Evolutionary conservation across 2,113 vertebrate genomes (phyloP).

Genomic region (Anguilla japonica): DNA sequence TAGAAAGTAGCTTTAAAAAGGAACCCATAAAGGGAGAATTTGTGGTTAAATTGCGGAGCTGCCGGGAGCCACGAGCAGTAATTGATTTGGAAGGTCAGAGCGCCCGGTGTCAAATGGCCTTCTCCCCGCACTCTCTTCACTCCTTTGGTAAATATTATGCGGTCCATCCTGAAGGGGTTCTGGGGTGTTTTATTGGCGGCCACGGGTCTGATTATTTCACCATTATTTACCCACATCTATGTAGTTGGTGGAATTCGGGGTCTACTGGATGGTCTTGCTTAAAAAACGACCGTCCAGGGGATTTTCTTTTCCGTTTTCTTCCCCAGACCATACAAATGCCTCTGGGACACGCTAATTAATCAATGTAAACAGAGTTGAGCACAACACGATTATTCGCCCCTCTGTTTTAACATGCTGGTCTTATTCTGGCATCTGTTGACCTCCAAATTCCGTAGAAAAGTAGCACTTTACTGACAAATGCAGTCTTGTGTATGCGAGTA

Average conservation of each 20-base stretch:
- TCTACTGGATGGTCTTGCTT: conserved; percentile 14
- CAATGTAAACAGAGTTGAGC: conserved; percentile 33
- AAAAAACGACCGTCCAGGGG: conserved; percentile 17
- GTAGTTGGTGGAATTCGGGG: conserved; percentile 38
- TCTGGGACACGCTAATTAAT: conserved; percentile 40
- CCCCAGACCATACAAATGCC: conserved; percentile 31
- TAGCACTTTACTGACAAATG: not conserved
- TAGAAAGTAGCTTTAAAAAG: conserved; percentile 26
- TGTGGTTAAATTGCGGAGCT: conserved; percentile 41
- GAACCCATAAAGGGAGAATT: conserved; percentile 40
- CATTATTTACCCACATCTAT: conserved; percentile 51
- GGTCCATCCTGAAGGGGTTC: conserved; percentile 44
- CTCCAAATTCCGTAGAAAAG: not conserved
- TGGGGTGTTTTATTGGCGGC: conserved; percentile 49
- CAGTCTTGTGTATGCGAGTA: not conserved
- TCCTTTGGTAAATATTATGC: conserved; percentile 55
- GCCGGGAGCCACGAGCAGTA: conserved; percentile 37
- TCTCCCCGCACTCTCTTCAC: conserved; percentile 18
- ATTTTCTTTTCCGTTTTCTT: not conserved
- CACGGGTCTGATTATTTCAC: conserved; percentile 48
- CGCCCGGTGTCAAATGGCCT: conserved; percentile 39
- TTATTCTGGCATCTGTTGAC: not conserved
- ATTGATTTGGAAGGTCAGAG: conserved; percentile 49
- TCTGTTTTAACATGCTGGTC: not conserved
- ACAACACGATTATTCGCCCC: not conserved